phyloP scores from a whole-genome alignment of 2,888 invertebrate genomes.

The Pteria penguin region DNA sequence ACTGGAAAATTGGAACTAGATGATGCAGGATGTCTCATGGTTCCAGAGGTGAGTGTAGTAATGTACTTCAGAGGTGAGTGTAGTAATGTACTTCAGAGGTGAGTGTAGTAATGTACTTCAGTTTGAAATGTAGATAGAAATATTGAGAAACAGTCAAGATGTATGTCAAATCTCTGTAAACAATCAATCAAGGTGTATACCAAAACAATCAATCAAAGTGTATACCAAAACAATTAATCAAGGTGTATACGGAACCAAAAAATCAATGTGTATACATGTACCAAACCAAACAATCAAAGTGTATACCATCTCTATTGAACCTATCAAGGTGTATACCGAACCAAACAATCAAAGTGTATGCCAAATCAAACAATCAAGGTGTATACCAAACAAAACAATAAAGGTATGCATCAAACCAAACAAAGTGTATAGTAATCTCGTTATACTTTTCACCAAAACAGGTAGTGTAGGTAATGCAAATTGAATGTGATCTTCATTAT shows the following conservation, averaged over 20 bases:
- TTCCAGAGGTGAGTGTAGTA: slow-evolving; percentile 55
- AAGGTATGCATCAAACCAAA: no score
- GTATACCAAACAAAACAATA: no score
- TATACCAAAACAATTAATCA: neutral
- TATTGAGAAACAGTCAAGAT: neutral
- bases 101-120: slow-evolving; percentile 36
- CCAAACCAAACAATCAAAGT: no score
- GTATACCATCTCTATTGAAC: no score
- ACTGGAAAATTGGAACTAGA: slow-evolving; percentile 71
- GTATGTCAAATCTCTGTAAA: neutral
- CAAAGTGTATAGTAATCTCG: no score
- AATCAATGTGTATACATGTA: no score
- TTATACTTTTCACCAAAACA: no score
- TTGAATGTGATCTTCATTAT: no score
- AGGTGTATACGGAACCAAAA: neutral
- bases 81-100: slow-evolving; percentile 46
- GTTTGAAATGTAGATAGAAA: slow-evolving; percentile 49
- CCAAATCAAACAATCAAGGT: no score
- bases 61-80: slow-evolving; percentile 53
- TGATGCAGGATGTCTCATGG: slow-evolving; percentile 67
- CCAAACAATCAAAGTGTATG: no score
- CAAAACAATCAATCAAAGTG: neutral
- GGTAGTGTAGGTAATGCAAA: no score
- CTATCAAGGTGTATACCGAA: no score
- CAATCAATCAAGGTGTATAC: neutral